Conservation (phyloP, 1,140 invertebrate genomes). For the Bombus affinis region DNA sequence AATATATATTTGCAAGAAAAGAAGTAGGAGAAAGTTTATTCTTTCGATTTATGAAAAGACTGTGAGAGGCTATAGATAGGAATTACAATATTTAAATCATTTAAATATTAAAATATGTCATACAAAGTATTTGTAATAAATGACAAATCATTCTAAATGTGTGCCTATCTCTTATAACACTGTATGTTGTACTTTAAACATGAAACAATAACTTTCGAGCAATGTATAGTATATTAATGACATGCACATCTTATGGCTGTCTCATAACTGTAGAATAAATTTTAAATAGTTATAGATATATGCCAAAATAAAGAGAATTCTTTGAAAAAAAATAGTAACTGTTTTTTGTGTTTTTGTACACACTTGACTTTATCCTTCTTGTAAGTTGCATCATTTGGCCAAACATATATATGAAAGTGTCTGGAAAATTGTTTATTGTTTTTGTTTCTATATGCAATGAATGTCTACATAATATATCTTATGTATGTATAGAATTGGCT, state of each 20-base stretch:
- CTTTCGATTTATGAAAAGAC: not conserved
- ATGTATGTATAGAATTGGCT: not conserved
- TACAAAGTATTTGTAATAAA: slow-evolving; percentile 40
- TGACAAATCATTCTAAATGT: slow-evolving; percentile 47
- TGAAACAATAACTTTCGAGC: slow-evolving; percentile 25
- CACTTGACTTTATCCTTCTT: slow-evolving; percentile 60
- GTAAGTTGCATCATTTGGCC: slow-evolving; percentile 15
- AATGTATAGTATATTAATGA: slow-evolving; percentile 45
- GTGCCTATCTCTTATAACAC: slow-evolving; percentile 37
- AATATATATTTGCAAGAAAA: not conserved
- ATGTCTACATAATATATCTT: not conserved
- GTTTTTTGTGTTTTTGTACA: slow-evolving; percentile 65
- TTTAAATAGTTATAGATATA: slow-evolving; percentile 61
- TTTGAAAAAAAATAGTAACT: slow-evolving; percentile 59
- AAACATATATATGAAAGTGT: slow-evolving; percentile 16
- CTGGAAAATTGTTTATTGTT: slow-evolving; percentile 24
- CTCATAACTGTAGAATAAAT: slow-evolving; percentile 55
- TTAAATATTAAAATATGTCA: slow-evolving; percentile 18
- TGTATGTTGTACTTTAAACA: slow-evolving; percentile 31
- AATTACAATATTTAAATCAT: slow-evolving; percentile 17
- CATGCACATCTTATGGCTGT: slow-evolving; percentile 41
- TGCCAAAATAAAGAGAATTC: slow-evolving; percentile 73
- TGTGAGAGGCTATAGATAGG: slow-evolving; percentile 2
- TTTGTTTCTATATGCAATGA: not conserved
- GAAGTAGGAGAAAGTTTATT: not conserved